Evolutionary conservation across 2,888 invertebrate genomes (phyloP).

Genomic region (Ormyrus thymus): DNA sequence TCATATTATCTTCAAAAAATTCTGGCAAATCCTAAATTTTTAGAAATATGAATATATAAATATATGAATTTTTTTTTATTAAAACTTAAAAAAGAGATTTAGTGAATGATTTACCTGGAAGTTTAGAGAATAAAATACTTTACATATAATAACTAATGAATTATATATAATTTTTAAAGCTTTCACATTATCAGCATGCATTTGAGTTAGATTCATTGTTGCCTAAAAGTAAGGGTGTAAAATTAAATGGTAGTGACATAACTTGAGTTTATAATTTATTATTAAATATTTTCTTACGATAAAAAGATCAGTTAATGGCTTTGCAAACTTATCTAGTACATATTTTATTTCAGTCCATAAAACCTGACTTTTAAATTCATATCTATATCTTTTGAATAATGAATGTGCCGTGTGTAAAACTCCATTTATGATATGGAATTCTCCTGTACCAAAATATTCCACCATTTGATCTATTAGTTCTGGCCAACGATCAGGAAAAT

Average conservation of each 20-base stretch:
- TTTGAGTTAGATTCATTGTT: constrained; percentile 87
- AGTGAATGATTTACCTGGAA: constrained; percentile 81
- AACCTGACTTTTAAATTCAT: constrained; percentile 95
- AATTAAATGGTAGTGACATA: not conserved
- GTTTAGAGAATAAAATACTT: constrained; percentile 98
- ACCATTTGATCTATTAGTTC: constrained; percentile 95
- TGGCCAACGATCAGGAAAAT: constrained; percentile 98
- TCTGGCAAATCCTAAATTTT: constrained; percentile 90
- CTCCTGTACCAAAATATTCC: constrained; percentile 90
- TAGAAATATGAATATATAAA: not conserved
- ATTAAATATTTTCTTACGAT: constrained; percentile 78
- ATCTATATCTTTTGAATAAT: constrained; percentile 95
- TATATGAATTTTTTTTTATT: constrained; percentile 10
- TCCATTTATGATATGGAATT: constrained; percentile 96
- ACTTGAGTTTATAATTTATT: not conserved
- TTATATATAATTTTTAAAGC: constrained; percentile 92
- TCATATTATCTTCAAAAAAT: constrained; percentile 99
- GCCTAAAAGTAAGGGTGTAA: constrained; percentile 77
- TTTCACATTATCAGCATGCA: constrained; percentile 86
- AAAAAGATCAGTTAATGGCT: constrained; percentile 94
- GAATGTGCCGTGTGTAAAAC: constrained; percentile 97
- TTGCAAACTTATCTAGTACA: constrained; percentile 94
- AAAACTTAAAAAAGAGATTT: not conserved
- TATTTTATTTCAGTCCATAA: constrained; percentile 98
- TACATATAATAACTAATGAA: constrained; percentile 90